phyloP scores from a whole-genome alignment of 2,888 invertebrate genomes.

The Urechis unicinctus region DNA sequence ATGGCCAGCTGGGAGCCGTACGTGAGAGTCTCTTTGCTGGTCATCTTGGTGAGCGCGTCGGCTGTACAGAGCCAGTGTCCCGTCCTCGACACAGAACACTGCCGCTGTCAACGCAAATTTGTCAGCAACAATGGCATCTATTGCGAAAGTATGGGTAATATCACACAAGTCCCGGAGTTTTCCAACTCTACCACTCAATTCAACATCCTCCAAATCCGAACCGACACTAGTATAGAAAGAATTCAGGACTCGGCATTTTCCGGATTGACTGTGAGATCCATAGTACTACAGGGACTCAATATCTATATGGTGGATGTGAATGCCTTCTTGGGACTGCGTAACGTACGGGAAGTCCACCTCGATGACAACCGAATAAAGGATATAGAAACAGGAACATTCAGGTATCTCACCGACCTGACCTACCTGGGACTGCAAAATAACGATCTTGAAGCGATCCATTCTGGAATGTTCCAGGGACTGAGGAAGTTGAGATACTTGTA shows the following conservation, averaged over 20 bases:
- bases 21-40: no score
- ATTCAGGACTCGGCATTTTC: conserved; percentile 11
- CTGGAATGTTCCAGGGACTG: conserved; percentile 11
- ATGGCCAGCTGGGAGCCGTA: no score
- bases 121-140: conserved; percentile 9
- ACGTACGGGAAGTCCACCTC: conserved; percentile 12
- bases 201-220: conserved; percentile 10
- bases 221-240: not conserved
- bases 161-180: conserved; percentile 8
- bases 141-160: conserved; percentile 11
- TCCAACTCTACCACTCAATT: conserved; percentile 3
- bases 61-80: no score
- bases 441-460: conserved; percentile 3
- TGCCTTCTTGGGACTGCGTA: conserved; percentile 8
- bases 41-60: no score
- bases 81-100: not conserved
- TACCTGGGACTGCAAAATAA: conserved; percentile 20
- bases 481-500: conserved; percentile 8
- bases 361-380: conserved; percentile 13
- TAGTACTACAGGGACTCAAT: conserved; percentile 7
- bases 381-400: conserved; percentile 8
- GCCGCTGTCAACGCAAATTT: conserved; percentile 12
- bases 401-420: conserved; percentile 1
- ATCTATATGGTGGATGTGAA: not conserved
- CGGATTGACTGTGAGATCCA: conserved; percentile 6